A percentile compares a stretch with the other conserved stretches of the same genome.
These are phyloP conservation scores for Oncorhynchus keta DNA, from an alignment of 2,113 vertebrate genomes.

Conservation along the genomic window DNA sequence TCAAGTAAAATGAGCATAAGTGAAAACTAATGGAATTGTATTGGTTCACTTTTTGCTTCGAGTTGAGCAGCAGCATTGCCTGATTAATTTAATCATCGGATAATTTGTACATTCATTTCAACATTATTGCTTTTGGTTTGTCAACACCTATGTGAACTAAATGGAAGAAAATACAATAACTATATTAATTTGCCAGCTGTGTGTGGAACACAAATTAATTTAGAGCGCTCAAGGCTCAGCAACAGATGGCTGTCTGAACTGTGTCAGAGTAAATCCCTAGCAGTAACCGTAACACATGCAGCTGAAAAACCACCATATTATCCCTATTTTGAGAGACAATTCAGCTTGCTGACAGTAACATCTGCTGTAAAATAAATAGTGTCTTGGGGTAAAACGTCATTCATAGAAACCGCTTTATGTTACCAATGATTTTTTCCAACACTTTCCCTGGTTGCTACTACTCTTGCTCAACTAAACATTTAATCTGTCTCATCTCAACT, in stretches of 20 bases:
- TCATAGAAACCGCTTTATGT: too few species aligned
- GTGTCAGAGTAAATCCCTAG: slow-evolving; percentile 1
- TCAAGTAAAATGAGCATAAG: too few species aligned
- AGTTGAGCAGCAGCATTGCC: slow-evolving; percentile 38
- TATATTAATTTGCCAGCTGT: slow-evolving; percentile 67
- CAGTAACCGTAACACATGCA: not conserved
- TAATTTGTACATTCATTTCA: slow-evolving; percentile 66
- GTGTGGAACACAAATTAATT: slow-evolving; percentile 69
- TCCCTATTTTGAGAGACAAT: slow-evolving; percentile 33
- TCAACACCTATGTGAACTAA: slow-evolving; percentile 70
- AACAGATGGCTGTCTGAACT: slow-evolving; percentile 32
- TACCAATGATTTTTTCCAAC: too few species aligned
- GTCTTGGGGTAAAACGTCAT: too few species aligned
- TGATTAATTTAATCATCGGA: slow-evolving; percentile 59
- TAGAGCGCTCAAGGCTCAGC: slow-evolving; percentile 41
- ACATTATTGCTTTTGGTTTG: slow-evolving; percentile 62
- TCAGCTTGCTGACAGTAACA: slow-evolving; percentile 34
- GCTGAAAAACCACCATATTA: not conserved
- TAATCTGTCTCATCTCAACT: too few species aligned
- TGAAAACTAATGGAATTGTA: slow-evolving; percentile 29
- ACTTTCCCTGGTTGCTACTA: too few species aligned
- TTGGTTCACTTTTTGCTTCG: slow-evolving; percentile 32
- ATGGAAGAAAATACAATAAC: slow-evolving; percentile 54
- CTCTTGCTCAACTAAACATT: too few species aligned
- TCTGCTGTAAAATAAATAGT: slow-evolving; percentile 19